Conservation (phyloP, 1,140 invertebrate species). For the Musca domestica region DNA sequence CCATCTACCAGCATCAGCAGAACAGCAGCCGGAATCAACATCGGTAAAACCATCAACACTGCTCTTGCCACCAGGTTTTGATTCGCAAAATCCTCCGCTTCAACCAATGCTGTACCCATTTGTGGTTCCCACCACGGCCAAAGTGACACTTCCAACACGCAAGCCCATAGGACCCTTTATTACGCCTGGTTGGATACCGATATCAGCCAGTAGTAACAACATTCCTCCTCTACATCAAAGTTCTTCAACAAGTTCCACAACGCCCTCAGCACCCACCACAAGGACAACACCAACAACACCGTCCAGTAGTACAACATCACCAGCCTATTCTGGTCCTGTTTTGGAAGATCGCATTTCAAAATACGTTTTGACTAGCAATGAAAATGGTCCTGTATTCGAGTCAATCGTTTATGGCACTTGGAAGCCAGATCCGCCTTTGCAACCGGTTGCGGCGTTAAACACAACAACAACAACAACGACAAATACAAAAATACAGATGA, state of each 20-base stretch:
- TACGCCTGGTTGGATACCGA: constrained; percentile 17
- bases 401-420: constrained; percentile 46
- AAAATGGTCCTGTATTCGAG: constrained; percentile 27
- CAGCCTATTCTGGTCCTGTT: not conserved
- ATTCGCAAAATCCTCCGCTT: constrained; percentile 16
- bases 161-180: not conserved
- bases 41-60: constrained; percentile 4
- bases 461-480: not conserved
- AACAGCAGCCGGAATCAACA: not conserved
- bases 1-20: too few relatives aligned
- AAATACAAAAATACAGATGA: too few relatives aligned
- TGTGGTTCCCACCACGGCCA: constrained; percentile 4
- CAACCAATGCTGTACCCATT: constrained; percentile 27
- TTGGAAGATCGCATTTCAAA: constrained; percentile 21
- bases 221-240: not conserved
- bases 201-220: constrained; percentile 7
- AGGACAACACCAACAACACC: not conserved
- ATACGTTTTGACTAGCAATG: not conserved
- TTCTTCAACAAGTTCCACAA: not conserved
- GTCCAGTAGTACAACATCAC: not conserved
- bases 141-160: not conserved
- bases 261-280: not conserved
- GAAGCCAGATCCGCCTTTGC: constrained; percentile 42
- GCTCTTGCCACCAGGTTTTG: constrained; percentile 19
- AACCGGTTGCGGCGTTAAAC: constrained; percentile 25